These are phyloP conservation scores for Metridium senile DNA, from an alignment of 92 coral and sea anemone species.

Conservation along the genomic window DNA sequence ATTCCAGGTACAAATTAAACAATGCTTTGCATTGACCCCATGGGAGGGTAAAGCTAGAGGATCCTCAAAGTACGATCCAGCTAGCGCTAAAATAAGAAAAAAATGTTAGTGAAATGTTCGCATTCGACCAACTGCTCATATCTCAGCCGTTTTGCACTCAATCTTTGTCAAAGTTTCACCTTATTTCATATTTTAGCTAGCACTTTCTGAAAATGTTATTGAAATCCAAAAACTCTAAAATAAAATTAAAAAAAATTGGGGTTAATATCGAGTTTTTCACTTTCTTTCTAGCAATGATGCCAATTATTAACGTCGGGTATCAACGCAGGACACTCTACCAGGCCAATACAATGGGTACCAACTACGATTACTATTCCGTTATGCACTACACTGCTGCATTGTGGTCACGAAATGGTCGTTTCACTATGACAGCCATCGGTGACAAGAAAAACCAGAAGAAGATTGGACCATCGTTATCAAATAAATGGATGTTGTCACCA, in stretches of 20 bases:
- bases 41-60: no score
- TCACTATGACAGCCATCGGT: neutral
- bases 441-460: neutral
- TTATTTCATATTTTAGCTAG: no score
- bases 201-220: neutral
- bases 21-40: neutral
- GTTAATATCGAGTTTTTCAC: neutral
- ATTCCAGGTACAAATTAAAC: neutral
- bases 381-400: neutral
- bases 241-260: neutral
- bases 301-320: neutral
- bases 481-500: neutral
- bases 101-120: no score
- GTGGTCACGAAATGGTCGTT: neutral
- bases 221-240: neutral
- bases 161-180: no score
- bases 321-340: neutral
- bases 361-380: slow-evolving; percentile 8
- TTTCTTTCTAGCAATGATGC: neutral
- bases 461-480: neutral
- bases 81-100: neutral
- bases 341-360: neutral
- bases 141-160: no score
- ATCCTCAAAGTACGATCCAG: neutral
- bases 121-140: no score